Conservation (phyloP, 2,797 vertebrate genomes). For the Martes flavigula region DNA sequence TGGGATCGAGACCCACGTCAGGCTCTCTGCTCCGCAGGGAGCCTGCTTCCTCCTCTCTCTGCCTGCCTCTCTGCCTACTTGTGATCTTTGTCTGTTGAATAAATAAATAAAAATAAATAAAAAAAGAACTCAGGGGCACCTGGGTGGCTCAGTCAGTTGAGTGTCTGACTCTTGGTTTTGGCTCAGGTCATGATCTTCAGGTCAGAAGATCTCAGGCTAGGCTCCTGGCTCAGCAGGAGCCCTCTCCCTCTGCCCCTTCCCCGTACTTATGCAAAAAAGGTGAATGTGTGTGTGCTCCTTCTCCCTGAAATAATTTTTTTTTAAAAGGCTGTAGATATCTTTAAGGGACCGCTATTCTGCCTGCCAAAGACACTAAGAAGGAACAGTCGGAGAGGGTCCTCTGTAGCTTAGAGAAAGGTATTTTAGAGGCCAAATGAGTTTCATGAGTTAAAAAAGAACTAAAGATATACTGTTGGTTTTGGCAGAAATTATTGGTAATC, state of each 20-base stretch:
- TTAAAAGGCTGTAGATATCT: not conserved
- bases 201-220: not conserved
- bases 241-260: not conserved
- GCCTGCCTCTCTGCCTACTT: too few species aligned
- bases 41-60: too few species aligned
- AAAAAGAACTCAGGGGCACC: not conserved
- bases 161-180: not conserved
- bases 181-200: not conserved
- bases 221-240: not conserved
- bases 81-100: too few species aligned
- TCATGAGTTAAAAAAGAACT: too few species aligned
- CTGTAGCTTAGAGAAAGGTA: not conserved
- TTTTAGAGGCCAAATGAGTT: constrained; percentile 43
- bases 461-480: constrained; percentile 50
- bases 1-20: too few species aligned
- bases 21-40: too few species aligned
- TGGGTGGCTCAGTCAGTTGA: not conserved
- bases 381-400: not conserved
- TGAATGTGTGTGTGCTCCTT: not conserved
- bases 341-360: not conserved
- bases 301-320: not conserved
- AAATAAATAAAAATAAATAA: not conserved
- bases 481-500: not conserved
- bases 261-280: not conserved
- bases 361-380: not conserved